Conservation (phyloP, 2,888 invertebrate species). For the Ormyrus pomaceus region DNA sequence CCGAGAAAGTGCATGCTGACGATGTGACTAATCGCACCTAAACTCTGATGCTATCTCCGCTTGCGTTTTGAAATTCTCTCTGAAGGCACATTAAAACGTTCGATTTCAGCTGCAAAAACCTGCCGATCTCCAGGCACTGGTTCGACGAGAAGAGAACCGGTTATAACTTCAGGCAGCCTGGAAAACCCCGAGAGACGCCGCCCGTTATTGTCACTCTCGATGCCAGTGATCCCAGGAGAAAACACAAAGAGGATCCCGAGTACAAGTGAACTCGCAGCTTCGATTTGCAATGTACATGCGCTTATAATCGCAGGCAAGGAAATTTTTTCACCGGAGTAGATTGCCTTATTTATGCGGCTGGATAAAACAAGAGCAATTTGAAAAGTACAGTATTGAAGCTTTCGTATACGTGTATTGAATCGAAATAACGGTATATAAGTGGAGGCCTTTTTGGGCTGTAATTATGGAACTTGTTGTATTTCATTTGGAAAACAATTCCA, state of each 20-base stretch:
- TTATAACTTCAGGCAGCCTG: constrained; percentile 62
- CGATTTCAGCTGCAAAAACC: constrained; percentile 64
- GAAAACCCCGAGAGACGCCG: constrained; percentile 60
- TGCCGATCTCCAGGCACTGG: constrained; percentile 58
- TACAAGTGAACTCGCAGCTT: constrained; percentile 50
- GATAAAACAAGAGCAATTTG: no score
- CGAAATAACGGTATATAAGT: no score
- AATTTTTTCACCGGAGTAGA: no score
- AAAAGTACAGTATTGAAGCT: no score
- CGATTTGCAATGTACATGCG: not conserved
- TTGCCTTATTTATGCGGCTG: no score
- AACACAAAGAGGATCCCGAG: constrained; percentile 69
- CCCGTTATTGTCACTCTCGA: constrained; percentile 65
- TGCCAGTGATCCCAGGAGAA: constrained; percentile 67
- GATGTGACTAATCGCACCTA: constrained; percentile 26
- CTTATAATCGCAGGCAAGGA: not conserved
- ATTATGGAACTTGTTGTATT: no score
- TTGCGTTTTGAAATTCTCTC: constrained; percentile 17
- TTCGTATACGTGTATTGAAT: no score
- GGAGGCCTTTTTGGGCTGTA: no score
- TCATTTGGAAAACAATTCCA: no score
- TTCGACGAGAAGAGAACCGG: constrained; percentile 57
- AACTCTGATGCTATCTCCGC: not conserved
- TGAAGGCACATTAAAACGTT: constrained; percentile 38
- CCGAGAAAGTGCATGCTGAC: constrained; percentile 20